phyloP scores from a whole-genome alignment of 2,888 invertebrate species.

The Apocheima hispidaria region DNA sequence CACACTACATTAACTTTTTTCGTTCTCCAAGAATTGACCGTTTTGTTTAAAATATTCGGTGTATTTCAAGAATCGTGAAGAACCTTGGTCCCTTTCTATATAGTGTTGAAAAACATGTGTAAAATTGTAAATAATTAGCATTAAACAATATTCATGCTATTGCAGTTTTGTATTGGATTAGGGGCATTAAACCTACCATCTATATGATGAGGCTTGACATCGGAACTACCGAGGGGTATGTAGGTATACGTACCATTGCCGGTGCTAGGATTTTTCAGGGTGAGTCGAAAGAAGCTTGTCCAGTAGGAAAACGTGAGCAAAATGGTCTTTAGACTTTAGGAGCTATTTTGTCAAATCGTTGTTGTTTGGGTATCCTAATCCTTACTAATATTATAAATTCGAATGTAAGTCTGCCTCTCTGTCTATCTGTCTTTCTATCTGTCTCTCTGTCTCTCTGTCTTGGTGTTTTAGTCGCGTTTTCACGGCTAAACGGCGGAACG shows the following conservation, averaged over 20 bases:
- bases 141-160: constrained; percentile 31
- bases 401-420: neutral
- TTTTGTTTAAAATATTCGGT: neutral
- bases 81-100: neutral
- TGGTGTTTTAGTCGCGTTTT: too few relatives aligned
- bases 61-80: neutral
- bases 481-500: too few relatives aligned
- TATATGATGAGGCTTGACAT: constrained; percentile 43
- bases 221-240: constrained; percentile 26
- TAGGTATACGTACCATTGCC: neutral
- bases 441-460: too few relatives aligned
- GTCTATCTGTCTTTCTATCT: neutral
- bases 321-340: too few relatives aligned
- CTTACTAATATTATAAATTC: too few relatives aligned
- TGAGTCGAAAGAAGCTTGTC: neutral
- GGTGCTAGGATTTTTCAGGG: neutral
- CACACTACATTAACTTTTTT: constrained; percentile 98
- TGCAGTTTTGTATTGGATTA: constrained; percentile 62
- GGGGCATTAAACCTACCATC: constrained; percentile 56
- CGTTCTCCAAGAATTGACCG: constrained; percentile 94
- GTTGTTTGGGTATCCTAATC: neutral
- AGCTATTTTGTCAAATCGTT: neutral
- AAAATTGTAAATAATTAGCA: constrained; percentile 23
- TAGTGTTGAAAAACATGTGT: constrained; percentile 4
- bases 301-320: too few relatives aligned